Conservation (phyloP, 1,140 invertebrate species). For the Cotesia vestalis region DNA sequence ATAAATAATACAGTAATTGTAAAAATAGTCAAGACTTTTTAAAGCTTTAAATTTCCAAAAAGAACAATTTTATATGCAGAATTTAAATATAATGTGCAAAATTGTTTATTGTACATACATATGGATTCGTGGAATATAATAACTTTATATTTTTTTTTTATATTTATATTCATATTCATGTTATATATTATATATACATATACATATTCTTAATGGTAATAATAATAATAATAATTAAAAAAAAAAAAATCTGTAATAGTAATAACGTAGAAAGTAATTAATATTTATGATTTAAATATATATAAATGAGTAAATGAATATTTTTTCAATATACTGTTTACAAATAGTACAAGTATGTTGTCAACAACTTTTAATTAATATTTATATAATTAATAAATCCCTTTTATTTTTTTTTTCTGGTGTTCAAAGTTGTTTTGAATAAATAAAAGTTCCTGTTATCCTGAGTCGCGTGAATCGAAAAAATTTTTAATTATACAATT, state of each 20-base stretch:
- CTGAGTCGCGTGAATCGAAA: no score
- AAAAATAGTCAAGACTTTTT: no score
- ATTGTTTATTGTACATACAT: slow-evolving; percentile 53
- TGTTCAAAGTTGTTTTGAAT: no score
- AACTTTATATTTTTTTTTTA: slow-evolving; percentile 38
- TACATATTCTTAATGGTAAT: slow-evolving; percentile 43
- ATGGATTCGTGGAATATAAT: slow-evolving; percentile 47
- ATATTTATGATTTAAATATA: no score
- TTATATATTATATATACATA: slow-evolving; percentile 44
- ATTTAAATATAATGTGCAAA: slow-evolving; percentile 49
- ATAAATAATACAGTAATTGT: no score
- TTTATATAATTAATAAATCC: no score
- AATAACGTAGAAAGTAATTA: slow-evolving; percentile 26
- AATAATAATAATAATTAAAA: slow-evolving; percentile 44
- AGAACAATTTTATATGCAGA: neutral
- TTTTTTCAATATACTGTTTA: slow-evolving; percentile 23
- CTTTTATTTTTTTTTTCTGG: no score
- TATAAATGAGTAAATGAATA: no score
- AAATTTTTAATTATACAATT: no score
- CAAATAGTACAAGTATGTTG: slow-evolving; percentile 33
- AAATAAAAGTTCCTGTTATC: no score
- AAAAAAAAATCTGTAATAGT: slow-evolving; percentile 29
- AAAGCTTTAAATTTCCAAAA: neutral
- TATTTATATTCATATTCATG: no score
- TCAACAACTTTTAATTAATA: no score